phyloP scores from a whole-genome alignment of 2,888 invertebrate species.

The Peribatodes rhomboidaria region DNA sequence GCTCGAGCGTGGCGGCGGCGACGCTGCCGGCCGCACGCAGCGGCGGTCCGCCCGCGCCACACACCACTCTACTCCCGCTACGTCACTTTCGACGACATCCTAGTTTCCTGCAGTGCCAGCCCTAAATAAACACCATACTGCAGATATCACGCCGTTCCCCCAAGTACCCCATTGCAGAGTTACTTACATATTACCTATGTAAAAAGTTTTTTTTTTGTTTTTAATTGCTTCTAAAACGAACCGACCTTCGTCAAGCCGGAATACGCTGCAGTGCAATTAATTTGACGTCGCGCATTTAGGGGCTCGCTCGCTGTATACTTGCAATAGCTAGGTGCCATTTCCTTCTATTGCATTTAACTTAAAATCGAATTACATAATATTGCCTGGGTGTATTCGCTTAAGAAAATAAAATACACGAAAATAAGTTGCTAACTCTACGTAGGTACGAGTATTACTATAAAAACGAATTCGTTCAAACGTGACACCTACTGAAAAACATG shows the following conservation, averaged over 20 bases:
- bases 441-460: no score
- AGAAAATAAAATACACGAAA: neutral
- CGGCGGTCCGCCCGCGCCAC: slow-evolving; percentile 2
- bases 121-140: slow-evolving; percentile 48
- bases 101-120: slow-evolving; percentile 55
- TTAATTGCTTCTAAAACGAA: slow-evolving; percentile 39
- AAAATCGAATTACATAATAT: no score
- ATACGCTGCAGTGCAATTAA: slow-evolving; percentile 58
- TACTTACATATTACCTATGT: slow-evolving; percentile 21
- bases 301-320: slow-evolving; percentile 42
- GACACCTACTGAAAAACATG: no score
- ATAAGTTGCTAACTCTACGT: neutral
- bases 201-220: slow-evolving; percentile 34
- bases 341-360: no score
- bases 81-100: slow-evolving; percentile 55
- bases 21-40: slow-evolving; percentile 17
- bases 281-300: slow-evolving; percentile 47
- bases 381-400: no score
- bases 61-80: slow-evolving; percentile 51
- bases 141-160: slow-evolving; percentile 46
- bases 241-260: slow-evolving; percentile 41
- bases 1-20: slow-evolving; percentile 45
- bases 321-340: slow-evolving; percentile 10
- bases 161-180: slow-evolving; percentile 37
- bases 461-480: no score